Evolutionary conservation across 1,140 invertebrate species (phyloP).

Genomic region (Holcopasites calliopsidis): DNA sequence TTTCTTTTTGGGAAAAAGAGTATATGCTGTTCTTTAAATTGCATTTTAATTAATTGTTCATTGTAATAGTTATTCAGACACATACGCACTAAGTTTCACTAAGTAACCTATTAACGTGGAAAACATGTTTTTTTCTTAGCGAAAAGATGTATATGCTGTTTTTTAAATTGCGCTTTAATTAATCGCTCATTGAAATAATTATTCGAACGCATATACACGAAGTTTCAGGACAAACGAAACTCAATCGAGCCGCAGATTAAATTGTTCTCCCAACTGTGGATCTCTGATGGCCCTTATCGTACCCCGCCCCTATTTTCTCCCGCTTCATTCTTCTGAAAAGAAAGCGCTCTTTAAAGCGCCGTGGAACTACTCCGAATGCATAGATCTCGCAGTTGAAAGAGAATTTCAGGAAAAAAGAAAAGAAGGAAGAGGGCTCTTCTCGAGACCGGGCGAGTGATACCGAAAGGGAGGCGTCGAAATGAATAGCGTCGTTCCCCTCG

Average conservation of each 20-base stretch:
- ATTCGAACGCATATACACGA: no score
- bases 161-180: no score
- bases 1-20: not conserved
- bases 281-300: constrained; percentile 10
- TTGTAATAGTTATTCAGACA: no score
- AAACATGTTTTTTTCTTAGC: no score
- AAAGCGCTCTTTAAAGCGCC: constrained; percentile 41
- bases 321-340: constrained; percentile 6
- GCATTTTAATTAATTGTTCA: no score
- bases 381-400: not conserved
- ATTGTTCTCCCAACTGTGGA: constrained; percentile 25
- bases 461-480: constrained; percentile 25
- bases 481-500: constrained; percentile 31
- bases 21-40: no score
- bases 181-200: no score
- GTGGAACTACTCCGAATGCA: constrained; percentile 17
- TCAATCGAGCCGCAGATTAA: constrained; percentile 6
- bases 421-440: not conserved
- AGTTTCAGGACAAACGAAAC: constrained; percentile 29
- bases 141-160: no score
- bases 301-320: not conserved
- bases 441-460: constrained; percentile 20
- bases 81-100: no score
- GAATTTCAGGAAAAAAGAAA: not conserved
- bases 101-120: no score